phyloP scores from a whole-genome alignment of 2,113 vertebrate genomes.

The Thunnus maccoyii region DNA sequence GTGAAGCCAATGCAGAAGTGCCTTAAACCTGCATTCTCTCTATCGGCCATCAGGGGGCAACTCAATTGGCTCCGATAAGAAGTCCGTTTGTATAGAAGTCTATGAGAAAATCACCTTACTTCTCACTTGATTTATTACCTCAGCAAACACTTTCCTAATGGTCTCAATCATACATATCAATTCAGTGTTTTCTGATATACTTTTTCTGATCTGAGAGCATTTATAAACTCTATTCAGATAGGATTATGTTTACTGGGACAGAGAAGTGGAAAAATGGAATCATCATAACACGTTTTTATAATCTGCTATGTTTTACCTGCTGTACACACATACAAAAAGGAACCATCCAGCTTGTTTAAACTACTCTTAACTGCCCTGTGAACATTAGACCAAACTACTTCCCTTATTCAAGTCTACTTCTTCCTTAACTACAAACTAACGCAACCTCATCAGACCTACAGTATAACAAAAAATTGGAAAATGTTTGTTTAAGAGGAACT shows the following conservation, averaged over 20 bases:
- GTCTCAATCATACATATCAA: background rate
- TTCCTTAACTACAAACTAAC: too few relatives aligned
- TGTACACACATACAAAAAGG: conserved; percentile 7
- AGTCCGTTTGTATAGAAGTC: too few relatives aligned
- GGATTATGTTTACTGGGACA: background rate
- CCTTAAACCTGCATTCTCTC: too few relatives aligned
- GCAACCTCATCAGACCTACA: background rate
- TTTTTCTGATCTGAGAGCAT: background rate
- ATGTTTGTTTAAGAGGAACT: background rate
- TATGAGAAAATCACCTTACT: too few relatives aligned
- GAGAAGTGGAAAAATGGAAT: background rate
- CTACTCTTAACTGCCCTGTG: background rate
- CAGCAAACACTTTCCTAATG: too few relatives aligned
- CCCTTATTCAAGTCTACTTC: background rate
- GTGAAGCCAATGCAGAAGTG: too few relatives aligned
- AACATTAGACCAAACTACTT: background rate
- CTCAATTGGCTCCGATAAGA: too few relatives aligned
- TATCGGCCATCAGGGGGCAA: too few relatives aligned
- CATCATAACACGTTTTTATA: background rate
- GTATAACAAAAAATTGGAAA: background rate
- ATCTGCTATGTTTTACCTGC: conserved; percentile 1
- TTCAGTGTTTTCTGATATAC: background rate
- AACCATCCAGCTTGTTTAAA: conserved; percentile 1
- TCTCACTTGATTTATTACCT: too few relatives aligned
- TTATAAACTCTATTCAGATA: background rate